Conservation (phyloP, 2,113 vertebrate species). For the Notothenia rossii region DNA sequence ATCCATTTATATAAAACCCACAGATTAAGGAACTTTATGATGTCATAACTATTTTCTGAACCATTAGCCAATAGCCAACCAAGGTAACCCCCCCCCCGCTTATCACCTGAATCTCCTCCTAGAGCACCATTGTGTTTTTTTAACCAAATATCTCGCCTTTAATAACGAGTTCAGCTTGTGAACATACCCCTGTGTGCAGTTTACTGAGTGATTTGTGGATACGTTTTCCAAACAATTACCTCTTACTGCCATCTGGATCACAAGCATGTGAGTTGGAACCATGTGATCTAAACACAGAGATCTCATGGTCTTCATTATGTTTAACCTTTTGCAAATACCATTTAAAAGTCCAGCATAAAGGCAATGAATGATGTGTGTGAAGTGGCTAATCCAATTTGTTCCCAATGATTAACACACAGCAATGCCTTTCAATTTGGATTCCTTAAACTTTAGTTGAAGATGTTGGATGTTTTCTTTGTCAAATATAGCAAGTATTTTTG, state of each 20-base stretch:
- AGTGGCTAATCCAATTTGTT: not conserved
- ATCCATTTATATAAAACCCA: too few relatives aligned
- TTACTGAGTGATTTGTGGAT: constrained; percentile 8
- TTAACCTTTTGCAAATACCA: not conserved
- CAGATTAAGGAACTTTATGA: too few relatives aligned
- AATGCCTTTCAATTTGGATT: not conserved
- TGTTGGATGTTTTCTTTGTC: not conserved
- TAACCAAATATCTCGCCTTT: too few relatives aligned
- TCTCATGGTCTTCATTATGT: constrained; percentile 1
- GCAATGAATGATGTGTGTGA: too few relatives aligned
- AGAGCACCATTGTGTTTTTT: too few relatives aligned
- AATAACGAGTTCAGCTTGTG: constrained; percentile 10
- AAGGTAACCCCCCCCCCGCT: too few relatives aligned
- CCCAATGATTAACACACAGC: not conserved
- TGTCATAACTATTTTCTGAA: too few relatives aligned
- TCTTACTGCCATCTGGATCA: not conserved
- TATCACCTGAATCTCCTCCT: too few relatives aligned
- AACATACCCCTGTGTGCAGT: constrained; percentile 5
- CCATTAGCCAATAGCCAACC: too few relatives aligned
- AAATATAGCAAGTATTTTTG: not conserved
- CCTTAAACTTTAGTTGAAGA: not conserved
- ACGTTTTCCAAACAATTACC: constrained; percentile 6
- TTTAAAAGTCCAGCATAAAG: too few relatives aligned
- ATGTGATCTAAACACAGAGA: not conserved
- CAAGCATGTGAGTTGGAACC: not conserved